phyloP scores from a whole-genome alignment of 2,888 invertebrate species.

The Agonopterix alstromeriana region DNA sequence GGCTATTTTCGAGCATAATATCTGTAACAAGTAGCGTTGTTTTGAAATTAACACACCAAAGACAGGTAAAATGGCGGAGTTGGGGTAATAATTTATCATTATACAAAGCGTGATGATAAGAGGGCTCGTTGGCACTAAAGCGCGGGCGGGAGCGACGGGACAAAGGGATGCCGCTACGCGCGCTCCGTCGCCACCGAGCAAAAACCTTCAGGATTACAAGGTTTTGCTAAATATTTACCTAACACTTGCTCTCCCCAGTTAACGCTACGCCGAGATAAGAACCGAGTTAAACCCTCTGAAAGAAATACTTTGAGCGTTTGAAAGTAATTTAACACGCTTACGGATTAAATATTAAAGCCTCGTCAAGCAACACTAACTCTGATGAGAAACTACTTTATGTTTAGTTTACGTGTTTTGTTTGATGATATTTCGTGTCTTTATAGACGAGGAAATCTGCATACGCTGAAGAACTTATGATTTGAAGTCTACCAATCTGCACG shows the following conservation, averaged over 20 bases:
- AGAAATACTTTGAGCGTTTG: constrained; percentile 24
- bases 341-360: neutral
- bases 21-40: neutral
- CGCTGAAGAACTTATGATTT: too few relatives aligned
- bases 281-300: constrained; percentile 18
- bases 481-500: too few relatives aligned
- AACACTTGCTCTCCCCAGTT: constrained; percentile 37
- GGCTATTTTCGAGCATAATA: neutral
- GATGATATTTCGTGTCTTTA: too few relatives aligned
- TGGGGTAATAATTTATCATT: constrained; percentile 52
- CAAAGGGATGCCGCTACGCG: constrained; percentile 37
- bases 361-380: neutral
- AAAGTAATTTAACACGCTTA: constrained; percentile 10
- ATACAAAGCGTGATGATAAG: constrained; percentile 53
- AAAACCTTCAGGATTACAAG: constrained; percentile 54
- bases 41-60: neutral
- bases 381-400: too few relatives aligned
- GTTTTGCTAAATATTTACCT: constrained; percentile 60
- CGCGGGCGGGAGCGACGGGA: constrained; percentile 14
- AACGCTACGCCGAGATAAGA: constrained; percentile 24
- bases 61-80: constrained; percentile 19
- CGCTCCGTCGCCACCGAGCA: constrained; percentile 16
- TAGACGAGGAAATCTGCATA: too few relatives aligned
- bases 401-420: too few relatives aligned
- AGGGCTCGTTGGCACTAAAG: constrained; percentile 35